These are phyloP conservation scores for Gephyroberyx darwinii DNA, from an alignment of 2,797 vertebrate genomes.

Conservation along the genomic window DNA sequence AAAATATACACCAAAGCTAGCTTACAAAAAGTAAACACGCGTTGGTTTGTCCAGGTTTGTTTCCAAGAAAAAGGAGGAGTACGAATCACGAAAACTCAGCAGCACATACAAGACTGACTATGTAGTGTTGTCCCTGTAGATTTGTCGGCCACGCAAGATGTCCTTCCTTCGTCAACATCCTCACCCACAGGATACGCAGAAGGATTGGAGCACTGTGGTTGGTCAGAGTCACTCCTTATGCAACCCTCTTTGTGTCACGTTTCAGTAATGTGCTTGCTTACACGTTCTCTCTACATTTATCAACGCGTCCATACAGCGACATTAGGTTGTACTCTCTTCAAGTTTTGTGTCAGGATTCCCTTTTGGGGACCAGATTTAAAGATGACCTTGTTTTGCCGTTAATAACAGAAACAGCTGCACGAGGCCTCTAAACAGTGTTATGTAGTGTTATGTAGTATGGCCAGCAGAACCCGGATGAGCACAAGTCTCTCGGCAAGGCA, in stretches of 20 bases:
- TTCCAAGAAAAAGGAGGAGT: too few species aligned
- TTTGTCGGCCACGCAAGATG: neutral
- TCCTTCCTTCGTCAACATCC: slow-evolving; percentile 30
- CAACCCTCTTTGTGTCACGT: slow-evolving; percentile 56
- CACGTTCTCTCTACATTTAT: accelerated
- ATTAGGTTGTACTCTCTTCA: accelerated
- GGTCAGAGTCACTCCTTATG: slow-evolving; percentile 50
- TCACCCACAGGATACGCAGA: slow-evolving; percentile 23
- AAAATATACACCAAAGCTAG: neutral
- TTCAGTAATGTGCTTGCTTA: slow-evolving; percentile 58
- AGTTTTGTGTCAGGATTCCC: accelerated
- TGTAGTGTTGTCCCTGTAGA: neutral
- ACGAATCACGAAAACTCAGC: too few species aligned
- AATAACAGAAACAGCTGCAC: neutral
- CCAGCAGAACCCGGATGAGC: slow-evolving; percentile 76
- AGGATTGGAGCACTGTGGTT: slow-evolving; percentile 46
- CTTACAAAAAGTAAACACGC: neutral
- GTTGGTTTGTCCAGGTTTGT: neutral
- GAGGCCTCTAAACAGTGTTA: slow-evolving; percentile 1
- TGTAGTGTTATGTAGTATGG: slow-evolving; percentile 26
- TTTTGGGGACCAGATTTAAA: accelerated
- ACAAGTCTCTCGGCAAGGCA: slow-evolving; percentile 62
- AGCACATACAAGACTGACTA: neutral
- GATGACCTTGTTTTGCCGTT: accelerated
- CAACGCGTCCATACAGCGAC: accelerated